Evolutionary conservation across 2,113 vertebrate species (phyloP), one percentile per base, ranked within the genome.

Genomic region (Aphyosemion australe): DNA sequence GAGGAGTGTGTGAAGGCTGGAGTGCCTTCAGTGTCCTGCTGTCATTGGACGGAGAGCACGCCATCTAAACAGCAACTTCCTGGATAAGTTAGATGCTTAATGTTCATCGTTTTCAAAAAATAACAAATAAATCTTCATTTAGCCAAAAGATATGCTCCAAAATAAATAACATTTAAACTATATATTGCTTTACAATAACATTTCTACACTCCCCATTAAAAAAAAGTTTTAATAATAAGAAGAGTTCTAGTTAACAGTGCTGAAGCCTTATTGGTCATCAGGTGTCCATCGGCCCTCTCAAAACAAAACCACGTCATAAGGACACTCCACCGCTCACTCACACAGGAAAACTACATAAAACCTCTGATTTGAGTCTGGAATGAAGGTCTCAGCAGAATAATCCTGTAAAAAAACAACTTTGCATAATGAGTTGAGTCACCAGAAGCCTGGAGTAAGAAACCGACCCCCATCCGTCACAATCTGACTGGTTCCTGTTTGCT

Each of bases 181-280:
- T 67, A 49, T 57, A 58, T 66, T 69, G 72, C 71, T 53, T 39
- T 65, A 60, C 4, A 76, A 61, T 32, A 1, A 71, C 11, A 2
- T 43, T 52, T 16, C 9, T 12, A 47, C 4, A 45, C 48, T 74
- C 41, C 41, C 26, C n/a, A n/a, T n/a, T n/a, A n/a, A n/a, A n/a
- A n/a, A n/a, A n/a, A n/a, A n/a, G n/a, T n/a, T n/a, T n/a, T n/a
- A n/a, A n/a, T n/a, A n/a, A n/a, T n/a, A n/a, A n/a, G n/a, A n/a
- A n/a, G 61, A 72, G 64, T 53, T 74, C 66, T 61, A 53, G 62
- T 69, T 76, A 89, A 91, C 88, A 89, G 87, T 89, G 74, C 79
- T 79, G 51, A 77, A 86, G 85, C 82, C 80, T 43, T 78, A 49
- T 59, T 74, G 70, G 84, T 80, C 43, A 71, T 78, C 47, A 60